Base-by-base conservation (phyloP, 2,888 invertebrate genomes). In the Nephrocerus scutellatus region DNA sequence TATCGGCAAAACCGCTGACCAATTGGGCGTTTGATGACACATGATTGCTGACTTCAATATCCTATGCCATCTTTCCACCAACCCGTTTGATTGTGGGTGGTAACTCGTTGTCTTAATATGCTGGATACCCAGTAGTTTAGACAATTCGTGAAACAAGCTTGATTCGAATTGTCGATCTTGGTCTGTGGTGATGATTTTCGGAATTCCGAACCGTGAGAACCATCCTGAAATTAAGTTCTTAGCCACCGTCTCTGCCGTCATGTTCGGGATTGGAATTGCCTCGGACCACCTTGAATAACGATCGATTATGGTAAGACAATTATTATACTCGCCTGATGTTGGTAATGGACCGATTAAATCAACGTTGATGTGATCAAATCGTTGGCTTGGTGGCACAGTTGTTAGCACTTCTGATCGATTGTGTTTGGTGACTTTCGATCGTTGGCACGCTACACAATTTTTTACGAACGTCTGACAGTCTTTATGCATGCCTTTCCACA, bases 201-300 rank as follows among this genome's bases (percentile, higher is more conserved):
- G 70, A 9, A 57, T 49, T 1, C 70, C 69, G 39, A 58, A 70
- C 6, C 66, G 44, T 1, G 66, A 34, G 3, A 71, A 56, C 71
- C 69, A 72, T 0, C 46, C 43, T 0, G 32, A 23, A n/a, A 57
- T 36, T 6, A 71, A 51, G 2, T 60, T 55, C 12, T 42, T 34
- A 1, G 62, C 63, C 7, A 48, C 38, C 3, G 41, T 46, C 13
- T 39, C 31, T 1, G 31, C 38, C 15, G 26, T 35, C 5, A 34
- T 39, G 14, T 38, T 30, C 1, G 30, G 29, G 8, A 43, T 12
- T 8, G 39, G 35, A 10, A 25, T 33, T 5, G 38, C 38, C 20
- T 36, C 39, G 4, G 43, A 18, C 36, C 39, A 39, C 7, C 29
- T 12, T 3, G 36, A 32, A 13, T 31, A 39, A 4, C 36, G 9